phyloP scores from a whole-genome alignment of 2,113 vertebrate genomes.

The Phyllostomus discolor region DNA sequence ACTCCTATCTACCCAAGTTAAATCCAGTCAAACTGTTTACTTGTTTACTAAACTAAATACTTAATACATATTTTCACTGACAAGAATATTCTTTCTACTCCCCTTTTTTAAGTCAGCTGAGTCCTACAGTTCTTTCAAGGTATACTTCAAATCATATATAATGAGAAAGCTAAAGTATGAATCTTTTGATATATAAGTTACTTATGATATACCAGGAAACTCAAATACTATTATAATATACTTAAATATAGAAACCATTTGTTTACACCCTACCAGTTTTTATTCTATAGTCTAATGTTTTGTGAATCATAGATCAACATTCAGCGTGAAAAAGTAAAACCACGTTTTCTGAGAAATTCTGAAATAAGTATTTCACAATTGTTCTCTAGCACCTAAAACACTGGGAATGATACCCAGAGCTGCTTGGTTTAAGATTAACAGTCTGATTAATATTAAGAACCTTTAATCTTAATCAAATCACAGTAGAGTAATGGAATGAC shows the following conservation, averaged over 20 bases:
- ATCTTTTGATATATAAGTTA: not conserved
- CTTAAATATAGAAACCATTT: not conserved
- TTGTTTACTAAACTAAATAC: slow-evolving; percentile 22
- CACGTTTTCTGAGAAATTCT: slow-evolving; percentile 19
- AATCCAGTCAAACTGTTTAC: not conserved
- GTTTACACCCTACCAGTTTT: slow-evolving; percentile 4
- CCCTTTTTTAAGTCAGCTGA: not conserved
- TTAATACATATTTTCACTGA: not conserved
- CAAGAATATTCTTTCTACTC: not conserved
- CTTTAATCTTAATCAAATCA: slow-evolving; percentile 45
- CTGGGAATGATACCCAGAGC: not conserved
- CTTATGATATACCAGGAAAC: not conserved
- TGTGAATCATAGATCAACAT: slow-evolving; percentile 4
- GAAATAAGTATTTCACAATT: slow-evolving; percentile 24
- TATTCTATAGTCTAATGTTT: not conserved
- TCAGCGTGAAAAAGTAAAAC: not conserved
- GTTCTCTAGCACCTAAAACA: not conserved
- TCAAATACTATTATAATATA: not conserved
- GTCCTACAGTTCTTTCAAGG: not conserved
- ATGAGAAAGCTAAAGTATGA: not conserved
- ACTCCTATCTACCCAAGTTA: not conserved
- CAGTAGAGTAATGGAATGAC: not conserved
- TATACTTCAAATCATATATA: slow-evolving; percentile 25
- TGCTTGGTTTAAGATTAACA: slow-evolving; percentile 16
- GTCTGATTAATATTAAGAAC: not conserved